A percentile compares a stretch with the other conserved stretches of the same genome.
Conservation (phyloP, 2,797 vertebrate genomes). For the Cossypha heuglini region DNA sequence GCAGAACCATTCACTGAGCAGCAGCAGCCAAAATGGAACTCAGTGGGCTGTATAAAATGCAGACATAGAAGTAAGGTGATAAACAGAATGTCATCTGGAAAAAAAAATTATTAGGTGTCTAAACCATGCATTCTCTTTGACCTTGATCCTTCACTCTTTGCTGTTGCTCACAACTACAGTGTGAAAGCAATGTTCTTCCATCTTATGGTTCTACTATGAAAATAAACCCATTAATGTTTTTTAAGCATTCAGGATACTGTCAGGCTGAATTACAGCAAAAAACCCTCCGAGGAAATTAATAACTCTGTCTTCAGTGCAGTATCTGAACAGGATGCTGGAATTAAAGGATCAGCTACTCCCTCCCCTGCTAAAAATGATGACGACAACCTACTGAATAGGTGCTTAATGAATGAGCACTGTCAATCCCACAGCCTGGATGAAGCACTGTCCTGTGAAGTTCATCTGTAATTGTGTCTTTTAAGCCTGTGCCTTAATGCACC, state of each 20-base stretch:
- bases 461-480: neutral
- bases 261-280: slow-evolving; percentile 33
- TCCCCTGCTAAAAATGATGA: neutral
- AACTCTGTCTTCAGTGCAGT: slow-evolving; percentile 17
- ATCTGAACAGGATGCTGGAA: slow-evolving; percentile 21
- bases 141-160: neutral
- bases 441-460: neutral
- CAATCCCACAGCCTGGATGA: neutral
- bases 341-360: slow-evolving; percentile 35
- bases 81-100: neutral
- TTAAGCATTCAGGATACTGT: slow-evolving; percentile 4
- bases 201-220: neutral
- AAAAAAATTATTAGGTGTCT: neutral
- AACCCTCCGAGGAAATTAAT: slow-evolving; percentile 46
- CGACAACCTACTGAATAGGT: neutral
- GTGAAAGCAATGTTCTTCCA: neutral
- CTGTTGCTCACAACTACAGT: neutral
- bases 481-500: neutral
- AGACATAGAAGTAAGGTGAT: neutral
- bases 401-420: neutral
- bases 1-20: neutral
- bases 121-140: neutral
- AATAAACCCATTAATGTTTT: slow-evolving; percentile 55
- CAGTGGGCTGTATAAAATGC: neutral
- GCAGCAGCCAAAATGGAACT: neutral